phyloP scores from a whole-genome alignment of 2,888 invertebrate species.

The Slavum lentiscoides region DNA sequence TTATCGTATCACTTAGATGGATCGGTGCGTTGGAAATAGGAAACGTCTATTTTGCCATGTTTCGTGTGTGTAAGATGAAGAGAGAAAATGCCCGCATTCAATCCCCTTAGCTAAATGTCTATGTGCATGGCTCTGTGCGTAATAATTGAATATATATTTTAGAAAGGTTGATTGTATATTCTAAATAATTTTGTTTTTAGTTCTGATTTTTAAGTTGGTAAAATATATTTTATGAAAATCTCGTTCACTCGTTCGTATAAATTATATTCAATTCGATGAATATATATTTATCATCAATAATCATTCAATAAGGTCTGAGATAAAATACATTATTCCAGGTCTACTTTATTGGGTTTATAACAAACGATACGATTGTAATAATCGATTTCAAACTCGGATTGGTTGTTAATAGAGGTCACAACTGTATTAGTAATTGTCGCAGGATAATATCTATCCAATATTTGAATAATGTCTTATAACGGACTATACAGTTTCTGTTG shows the following conservation, averaged over 20 bases:
- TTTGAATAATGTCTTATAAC: slow-evolving; percentile 35
- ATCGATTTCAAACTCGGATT: not conserved
- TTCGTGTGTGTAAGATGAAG: too few relatives aligned
- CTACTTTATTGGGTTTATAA: slow-evolving; percentile 12
- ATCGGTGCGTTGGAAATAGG: too few relatives aligned
- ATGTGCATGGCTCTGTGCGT: not conserved
- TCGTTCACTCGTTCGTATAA: slow-evolving; percentile 16
- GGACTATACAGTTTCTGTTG: slow-evolving; percentile 10
- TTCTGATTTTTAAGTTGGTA: slow-evolving; percentile 18
- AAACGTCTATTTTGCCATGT: too few relatives aligned
- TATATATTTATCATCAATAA: slow-evolving; percentile 30
- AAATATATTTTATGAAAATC: slow-evolving; percentile 5
- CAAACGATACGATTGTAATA: not conserved
- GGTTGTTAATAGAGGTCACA: slow-evolving; percentile 37
- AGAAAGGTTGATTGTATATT: not conserved
- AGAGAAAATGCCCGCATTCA: too few relatives aligned
- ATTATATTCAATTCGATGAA: slow-evolving; percentile 24
- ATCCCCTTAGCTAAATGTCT: not conserved
- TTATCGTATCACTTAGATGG: too few relatives aligned
- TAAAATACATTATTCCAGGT: slow-evolving; percentile 22
- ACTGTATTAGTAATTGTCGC: slow-evolving; percentile 37
- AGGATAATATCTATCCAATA: slow-evolving; percentile 19
- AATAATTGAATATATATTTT: not conserved
- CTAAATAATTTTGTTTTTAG: slow-evolving; percentile 10
- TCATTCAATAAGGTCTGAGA: not conserved